Evolutionary conservation across 2,113 vertebrate genomes (phyloP).

Genomic region (Dolichotis patagonum): DNA sequence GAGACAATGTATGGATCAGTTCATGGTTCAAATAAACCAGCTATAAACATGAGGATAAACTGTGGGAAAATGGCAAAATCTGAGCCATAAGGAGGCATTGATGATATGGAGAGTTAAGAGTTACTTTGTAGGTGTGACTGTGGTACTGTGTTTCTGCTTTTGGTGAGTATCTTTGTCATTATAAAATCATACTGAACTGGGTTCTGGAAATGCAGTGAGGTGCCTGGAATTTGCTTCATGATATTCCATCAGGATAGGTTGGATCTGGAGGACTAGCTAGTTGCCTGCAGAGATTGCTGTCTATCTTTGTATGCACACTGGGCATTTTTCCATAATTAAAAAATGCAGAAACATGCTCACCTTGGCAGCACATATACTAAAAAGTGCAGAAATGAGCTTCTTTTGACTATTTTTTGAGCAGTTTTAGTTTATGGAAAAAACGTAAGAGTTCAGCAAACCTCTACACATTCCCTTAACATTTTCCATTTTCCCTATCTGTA

Average conservation of each 20-base stretch:
- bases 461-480: fast-evolving
- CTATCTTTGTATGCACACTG: background rate
- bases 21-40: fast-evolving
- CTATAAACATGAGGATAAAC: fast-evolving
- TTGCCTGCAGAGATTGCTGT: background rate
- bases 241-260: fast-evolving
- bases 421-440: background rate
- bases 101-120: background rate
- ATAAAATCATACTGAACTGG: background rate
- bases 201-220: background rate
- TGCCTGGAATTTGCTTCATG: background rate
- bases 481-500: background rate
- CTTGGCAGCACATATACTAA: background rate
- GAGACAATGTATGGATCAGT: fast-evolving
- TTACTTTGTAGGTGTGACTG: background rate
- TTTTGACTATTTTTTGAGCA: background rate
- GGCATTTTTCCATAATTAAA: background rate
- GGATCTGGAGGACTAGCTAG: fast-evolving
- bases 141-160: background rate
- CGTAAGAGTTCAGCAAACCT: background rate
- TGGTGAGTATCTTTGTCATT: background rate
- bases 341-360: background rate
- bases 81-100: fast-evolving
- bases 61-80: fast-evolving
- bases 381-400: background rate